These are phyloP conservation scores for Cremastinae sp. DNA, from an alignment of 2,888 invertebrate species.

Conservation along the genomic window DNA sequence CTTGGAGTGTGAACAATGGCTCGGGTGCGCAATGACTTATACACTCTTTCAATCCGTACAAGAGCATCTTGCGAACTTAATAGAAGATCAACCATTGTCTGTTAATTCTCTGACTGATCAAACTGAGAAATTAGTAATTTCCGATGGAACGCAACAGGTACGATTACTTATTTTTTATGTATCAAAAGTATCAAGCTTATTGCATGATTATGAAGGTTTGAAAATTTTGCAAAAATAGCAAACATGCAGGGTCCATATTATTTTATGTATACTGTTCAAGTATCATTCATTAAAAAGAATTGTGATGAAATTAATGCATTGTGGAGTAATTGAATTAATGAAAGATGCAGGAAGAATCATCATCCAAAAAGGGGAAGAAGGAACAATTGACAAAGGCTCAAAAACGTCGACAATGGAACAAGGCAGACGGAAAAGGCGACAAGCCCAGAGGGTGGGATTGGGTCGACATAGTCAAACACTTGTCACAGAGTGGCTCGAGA, in stretches of 20 bases:
- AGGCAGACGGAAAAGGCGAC: conserved; percentile 91
- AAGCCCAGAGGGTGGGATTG: conserved; percentile 95
- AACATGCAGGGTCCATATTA: no score
- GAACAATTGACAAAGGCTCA: conserved; percentile 95
- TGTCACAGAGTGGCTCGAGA: conserved; percentile 89
- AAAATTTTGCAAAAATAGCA: no score
- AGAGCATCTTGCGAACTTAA: conserved; percentile 88
- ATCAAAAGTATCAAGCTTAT: no score
- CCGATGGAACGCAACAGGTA: conserved; percentile 80
- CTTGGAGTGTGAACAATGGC: conserved; percentile 89
- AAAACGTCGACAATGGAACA: conserved; percentile 93
- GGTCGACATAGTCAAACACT: conserved; percentile 97
- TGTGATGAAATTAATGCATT: no score
- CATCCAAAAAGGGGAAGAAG: conserved; percentile 85
- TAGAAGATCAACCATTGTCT: conserved; percentile 86
- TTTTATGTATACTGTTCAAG: no score
- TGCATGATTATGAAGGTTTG: no score
- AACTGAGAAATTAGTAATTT: conserved; percentile 83
- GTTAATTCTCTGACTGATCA: conserved; percentile 80
- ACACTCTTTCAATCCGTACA: conserved; percentile 95
- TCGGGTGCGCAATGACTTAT: conserved; percentile 97
- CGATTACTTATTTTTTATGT: no score
- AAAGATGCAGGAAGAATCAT: conserved; percentile 71
- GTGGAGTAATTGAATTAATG: no score
- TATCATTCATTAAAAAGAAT: no score